Base-by-base conservation (phyloP, 2,888 invertebrate species). In the Hirtodrosophila confusa region DNA sequence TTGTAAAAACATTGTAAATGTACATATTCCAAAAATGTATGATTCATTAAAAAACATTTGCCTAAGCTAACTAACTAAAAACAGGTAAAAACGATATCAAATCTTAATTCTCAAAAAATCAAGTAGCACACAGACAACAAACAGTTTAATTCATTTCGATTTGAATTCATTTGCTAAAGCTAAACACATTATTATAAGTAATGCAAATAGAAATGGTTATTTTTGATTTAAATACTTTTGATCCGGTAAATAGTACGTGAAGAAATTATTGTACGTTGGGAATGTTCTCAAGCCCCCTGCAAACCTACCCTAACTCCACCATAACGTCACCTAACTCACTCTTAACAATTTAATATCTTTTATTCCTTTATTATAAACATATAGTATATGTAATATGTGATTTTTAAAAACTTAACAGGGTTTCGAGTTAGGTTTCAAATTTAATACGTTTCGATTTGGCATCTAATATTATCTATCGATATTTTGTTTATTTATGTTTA, bases 211-310 rank as follows among this genome's bases (percentile, higher is more conserved):
- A 57, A 45, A 29, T 69, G 40, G 12, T 53, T 57, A 40, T n/a
- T 78, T 78, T 82, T 80, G 82, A 82, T 87, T 82, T 24, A 3
- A 78, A 75, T 70, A 75, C 44, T 82, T 82, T 82, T 82, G 82
- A 82, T 82, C 69, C 68, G 68, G 48, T 66, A 50, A 66, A 72
- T 75, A 69, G 47, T 63, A 17, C 17, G 17, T 17, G 17, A 17
- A 17, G 53, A 80, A 84, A 80, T 87, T 82, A 87, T 82, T 82
- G 82, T 82, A 85, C 75, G 60, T 53, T 53, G 56, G 60, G 63
- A 41, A 53, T 5, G 48, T 43, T 33, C 33, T 39, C 31, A 40
- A 51, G 17, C 41, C 50, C 27, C 10, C 44, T 55, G 37, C 23
- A 60, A 60, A 17, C 17, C 45, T 55, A 69, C 24, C 24, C 61